phyloP scores from a whole-genome alignment of 1,140 invertebrate genomes.

The Drosophila insularis region DNA sequence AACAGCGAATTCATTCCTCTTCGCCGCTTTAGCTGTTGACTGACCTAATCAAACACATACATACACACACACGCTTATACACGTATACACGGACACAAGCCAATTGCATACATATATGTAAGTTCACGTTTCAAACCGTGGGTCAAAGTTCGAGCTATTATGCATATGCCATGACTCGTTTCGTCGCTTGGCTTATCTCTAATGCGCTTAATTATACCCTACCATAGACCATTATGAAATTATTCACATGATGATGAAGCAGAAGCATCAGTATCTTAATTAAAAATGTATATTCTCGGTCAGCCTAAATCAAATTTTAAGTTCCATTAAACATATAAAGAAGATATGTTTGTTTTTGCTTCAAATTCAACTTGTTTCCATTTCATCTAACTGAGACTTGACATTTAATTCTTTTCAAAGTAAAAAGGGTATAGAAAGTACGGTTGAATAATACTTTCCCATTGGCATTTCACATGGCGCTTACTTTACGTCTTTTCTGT shows the following conservation, averaged over 20 bases:
- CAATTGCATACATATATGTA: not conserved
- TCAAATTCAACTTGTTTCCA: too few relatives aligned
- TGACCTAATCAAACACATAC: slow-evolving; percentile 11
- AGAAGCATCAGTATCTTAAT: not conserved
- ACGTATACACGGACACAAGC: not conserved
- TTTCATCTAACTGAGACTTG: too few relatives aligned
- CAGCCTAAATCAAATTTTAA: not conserved
- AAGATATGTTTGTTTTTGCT: too few relatives aligned
- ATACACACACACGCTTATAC: not conserved
- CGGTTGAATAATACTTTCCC: not conserved
- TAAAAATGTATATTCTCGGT: not conserved
- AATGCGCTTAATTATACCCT: slow-evolving; percentile 41
- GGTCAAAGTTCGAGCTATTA: slow-evolving; percentile 23
- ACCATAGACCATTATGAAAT: not conserved
- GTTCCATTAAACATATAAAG: too few relatives aligned
- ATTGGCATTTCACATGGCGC: slow-evolving; percentile 40
- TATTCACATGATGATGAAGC: not conserved
- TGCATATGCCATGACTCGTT: slow-evolving; percentile 29
- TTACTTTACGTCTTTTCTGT: slow-evolving; percentile 17
- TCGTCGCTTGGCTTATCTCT: slow-evolving; percentile 45
- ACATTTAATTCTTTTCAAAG: too few relatives aligned
- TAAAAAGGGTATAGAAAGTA: not conserved
- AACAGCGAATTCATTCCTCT: slow-evolving; percentile 1
- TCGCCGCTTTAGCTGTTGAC: slow-evolving; percentile 5
- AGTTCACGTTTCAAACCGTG: not conserved